Percentiles rank a stretch among this genome's conserved stretches.
phyloP scores from a whole-genome alignment of 2,113 vertebrate species.

The Herpetotheres cachinnans region DNA sequence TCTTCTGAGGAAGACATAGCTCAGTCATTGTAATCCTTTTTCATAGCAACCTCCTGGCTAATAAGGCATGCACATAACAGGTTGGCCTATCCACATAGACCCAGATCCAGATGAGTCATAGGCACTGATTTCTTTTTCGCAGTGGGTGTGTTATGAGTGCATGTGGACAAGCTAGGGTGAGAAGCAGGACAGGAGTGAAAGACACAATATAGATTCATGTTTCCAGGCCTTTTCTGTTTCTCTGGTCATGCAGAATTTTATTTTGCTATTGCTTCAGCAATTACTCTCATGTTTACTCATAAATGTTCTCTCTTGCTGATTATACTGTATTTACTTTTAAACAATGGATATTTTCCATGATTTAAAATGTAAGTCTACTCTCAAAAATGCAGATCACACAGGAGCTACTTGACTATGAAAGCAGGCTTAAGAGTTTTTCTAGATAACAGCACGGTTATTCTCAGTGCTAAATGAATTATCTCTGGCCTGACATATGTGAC shows the following conservation, averaged over 20 bases:
- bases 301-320: not conserved
- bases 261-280: not conserved
- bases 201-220: not conserved
- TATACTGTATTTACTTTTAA: not conserved
- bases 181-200: not conserved
- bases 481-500: not conserved
- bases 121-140: not conserved
- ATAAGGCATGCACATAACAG: not conserved
- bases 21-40: not conserved
- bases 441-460: not conserved
- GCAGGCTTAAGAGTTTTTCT: not conserved
- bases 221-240: not conserved
- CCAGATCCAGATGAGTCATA: not conserved
- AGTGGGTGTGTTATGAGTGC: not conserved
- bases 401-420: not conserved
- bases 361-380: not conserved
- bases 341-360: not conserved
- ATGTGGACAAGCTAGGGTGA: not conserved
- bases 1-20: not conserved
- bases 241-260: not conserved
- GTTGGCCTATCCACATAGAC: not conserved
- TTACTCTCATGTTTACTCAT: not conserved
- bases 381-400: not conserved
- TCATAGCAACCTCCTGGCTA: conserved; percentile 5
- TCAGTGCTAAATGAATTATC: not conserved